Conservation (phyloP, 2,888 invertebrate genomes). For the Clitarchus hookeri region DNA sequence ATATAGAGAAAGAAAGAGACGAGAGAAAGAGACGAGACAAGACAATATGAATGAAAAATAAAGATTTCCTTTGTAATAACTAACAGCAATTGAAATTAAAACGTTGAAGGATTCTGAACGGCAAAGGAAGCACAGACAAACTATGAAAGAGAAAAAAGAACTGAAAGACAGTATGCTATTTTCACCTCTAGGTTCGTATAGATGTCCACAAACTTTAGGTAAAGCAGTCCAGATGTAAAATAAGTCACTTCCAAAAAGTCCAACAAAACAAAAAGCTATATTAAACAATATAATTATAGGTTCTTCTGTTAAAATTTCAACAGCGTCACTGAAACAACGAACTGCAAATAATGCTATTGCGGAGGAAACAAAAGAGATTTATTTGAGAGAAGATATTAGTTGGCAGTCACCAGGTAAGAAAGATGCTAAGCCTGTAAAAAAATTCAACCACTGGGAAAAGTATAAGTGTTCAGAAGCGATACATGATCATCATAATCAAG, state of each 20-base stretch:
- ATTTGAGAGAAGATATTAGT: neutral
- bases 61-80: too few species aligned
- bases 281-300: neutral
- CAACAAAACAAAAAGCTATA: neutral
- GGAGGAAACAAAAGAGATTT: neutral
- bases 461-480: too few species aligned
- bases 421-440: neutral
- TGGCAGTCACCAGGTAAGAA: slow-evolving; percentile 19
- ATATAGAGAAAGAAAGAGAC: too few species aligned
- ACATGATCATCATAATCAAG: too few species aligned
- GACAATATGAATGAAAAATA: too few species aligned
- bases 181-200: neutral
- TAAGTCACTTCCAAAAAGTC: slow-evolving; percentile 3
- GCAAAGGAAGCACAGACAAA: too few species aligned
- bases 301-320: too few species aligned
- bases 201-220: slow-evolving; percentile 18
- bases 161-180: too few species aligned
- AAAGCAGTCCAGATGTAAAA: slow-evolving; percentile 3
- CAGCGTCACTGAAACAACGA: neutral
- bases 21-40: too few species aligned
- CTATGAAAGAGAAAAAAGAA: too few species aligned
- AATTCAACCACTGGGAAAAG: neutral
- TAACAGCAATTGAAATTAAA: too few species aligned
- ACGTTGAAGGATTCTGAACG: too few species aligned
- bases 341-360: neutral